These are phyloP conservation scores for Mastigias papua DNA, from an alignment of 30 jellyfish, hydroid and myxozoan species.

Conservation along the genomic window DNA sequence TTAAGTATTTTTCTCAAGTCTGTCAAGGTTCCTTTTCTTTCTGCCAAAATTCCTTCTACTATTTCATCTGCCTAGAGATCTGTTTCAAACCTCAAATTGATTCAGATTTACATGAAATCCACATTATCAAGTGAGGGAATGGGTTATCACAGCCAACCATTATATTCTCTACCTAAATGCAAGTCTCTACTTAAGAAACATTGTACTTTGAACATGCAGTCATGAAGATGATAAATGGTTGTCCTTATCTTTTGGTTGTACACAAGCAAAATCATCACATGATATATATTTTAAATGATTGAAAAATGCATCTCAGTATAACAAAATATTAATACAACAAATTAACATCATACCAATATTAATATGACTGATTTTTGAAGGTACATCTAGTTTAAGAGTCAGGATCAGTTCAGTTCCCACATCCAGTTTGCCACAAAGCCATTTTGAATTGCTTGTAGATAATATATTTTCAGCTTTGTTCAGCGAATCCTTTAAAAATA, in stretches of 20 bases:
- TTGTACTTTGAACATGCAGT: too few species aligned
- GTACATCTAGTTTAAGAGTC: background rate
- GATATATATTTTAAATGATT: background rate
- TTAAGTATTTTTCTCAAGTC: too few species aligned
- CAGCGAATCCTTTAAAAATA: background rate
- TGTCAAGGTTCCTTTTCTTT: too few species aligned
- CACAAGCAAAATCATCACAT: background rate
- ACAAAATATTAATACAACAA: background rate
- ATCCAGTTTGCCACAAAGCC: background rate
- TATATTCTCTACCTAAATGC: too few species aligned
- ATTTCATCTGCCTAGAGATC: too few species aligned
- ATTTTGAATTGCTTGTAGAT: background rate
- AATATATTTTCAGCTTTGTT: background rate
- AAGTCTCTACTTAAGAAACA: too few species aligned
- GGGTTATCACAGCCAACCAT: too few species aligned
- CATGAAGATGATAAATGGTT: background rate
- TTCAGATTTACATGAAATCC: too few species aligned
- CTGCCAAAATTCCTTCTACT: too few species aligned
- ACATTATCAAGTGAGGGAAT: too few species aligned
- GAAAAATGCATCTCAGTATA: background rate
- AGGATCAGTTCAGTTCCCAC: background rate
- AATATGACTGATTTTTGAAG: conserved; percentile 3
- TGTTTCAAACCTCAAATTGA: too few species aligned
- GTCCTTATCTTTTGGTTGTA: background rate
- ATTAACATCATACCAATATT: background rate